Percentiles rank a stretch among this genome's conserved stretches.
These are phyloP conservation scores for Dipodomys ordii DNA, from an alignment of 2,113 vertebrate species.

Conservation along the genomic window DNA sequence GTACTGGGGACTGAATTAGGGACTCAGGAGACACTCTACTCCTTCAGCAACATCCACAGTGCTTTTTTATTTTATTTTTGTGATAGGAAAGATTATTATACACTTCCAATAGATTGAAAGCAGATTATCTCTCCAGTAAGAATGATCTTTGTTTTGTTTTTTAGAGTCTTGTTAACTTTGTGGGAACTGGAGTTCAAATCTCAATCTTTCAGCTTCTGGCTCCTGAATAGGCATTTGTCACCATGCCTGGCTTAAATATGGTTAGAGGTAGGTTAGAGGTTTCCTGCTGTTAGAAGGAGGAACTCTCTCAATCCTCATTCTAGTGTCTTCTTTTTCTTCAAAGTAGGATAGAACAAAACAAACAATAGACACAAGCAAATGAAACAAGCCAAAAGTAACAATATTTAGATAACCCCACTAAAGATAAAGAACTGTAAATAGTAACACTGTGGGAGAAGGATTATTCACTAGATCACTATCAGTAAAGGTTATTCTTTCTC, in stretches of 20 bases:
- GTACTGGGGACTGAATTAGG: no score
- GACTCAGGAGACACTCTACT: no score
- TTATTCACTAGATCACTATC: background rate
- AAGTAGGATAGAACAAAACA: background rate
- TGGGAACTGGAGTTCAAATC: no score
- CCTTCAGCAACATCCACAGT: no score
- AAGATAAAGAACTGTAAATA: background rate
- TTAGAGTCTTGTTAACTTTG: no score
- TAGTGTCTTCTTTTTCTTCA: constrained; percentile 24
- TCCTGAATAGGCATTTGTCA: no score
- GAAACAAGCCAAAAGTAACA: background rate
- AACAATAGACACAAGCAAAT: background rate
- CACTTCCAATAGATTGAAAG: no score
- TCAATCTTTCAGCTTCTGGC: no score
- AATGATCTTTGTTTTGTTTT: no score
- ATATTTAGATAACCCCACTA: background rate
- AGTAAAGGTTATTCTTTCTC: background rate
- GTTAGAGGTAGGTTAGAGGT: background rate
- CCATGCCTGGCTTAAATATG: background rate
- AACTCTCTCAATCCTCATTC: background rate
- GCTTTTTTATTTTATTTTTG: no score
- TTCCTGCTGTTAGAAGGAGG: background rate
- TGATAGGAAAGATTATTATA: no score
- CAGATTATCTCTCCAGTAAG: no score
- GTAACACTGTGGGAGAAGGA: background rate